phyloP scores from a whole-genome alignment of 2,888 invertebrate species.

The Ennomos erosarius region DNA sequence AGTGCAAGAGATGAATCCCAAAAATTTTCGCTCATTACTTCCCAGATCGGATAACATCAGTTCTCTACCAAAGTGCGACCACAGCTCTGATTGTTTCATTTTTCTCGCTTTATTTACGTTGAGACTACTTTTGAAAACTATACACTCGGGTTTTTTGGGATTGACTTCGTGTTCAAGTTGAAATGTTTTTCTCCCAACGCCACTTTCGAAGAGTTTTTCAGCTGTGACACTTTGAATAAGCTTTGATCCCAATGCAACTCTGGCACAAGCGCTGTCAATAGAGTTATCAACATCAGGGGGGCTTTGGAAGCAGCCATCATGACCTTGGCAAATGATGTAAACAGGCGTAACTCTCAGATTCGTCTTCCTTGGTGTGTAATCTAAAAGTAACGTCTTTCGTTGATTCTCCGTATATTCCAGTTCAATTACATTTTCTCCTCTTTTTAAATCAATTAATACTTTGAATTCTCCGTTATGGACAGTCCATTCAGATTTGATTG shows the following conservation, averaged over 20 bases:
- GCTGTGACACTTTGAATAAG: slow-evolving; percentile 94
- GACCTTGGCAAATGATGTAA: slow-evolving; percentile 92
- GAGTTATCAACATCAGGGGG: slow-evolving; percentile 87
- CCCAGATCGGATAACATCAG: slow-evolving; percentile 89
- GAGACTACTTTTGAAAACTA: slow-evolving; percentile 90
- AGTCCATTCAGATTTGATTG: slow-evolving; percentile 84
- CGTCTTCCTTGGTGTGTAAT: slow-evolving; percentile 85
- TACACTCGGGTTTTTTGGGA: slow-evolving; percentile 86
- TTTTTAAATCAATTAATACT: slow-evolving; percentile 86
- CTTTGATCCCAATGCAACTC: slow-evolving; percentile 91
- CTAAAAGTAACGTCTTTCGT: slow-evolving; percentile 75
- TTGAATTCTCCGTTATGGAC: slow-evolving; percentile 89
- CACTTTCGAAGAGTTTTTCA: slow-evolving; percentile 93
- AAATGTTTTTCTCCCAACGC: slow-evolving; percentile 92
- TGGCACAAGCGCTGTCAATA: slow-evolving; percentile 89
- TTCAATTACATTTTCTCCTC: slow-evolving; percentile 87
- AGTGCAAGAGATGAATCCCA: slow-evolving; percentile 96
- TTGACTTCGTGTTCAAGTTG: slow-evolving; percentile 88
- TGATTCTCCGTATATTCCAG: slow-evolving; percentile 83
- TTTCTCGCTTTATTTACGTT: slow-evolving; percentile 88
- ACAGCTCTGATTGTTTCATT: slow-evolving; percentile 92
- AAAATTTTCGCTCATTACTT: slow-evolving; percentile 91
- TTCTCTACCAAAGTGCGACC: slow-evolving; percentile 94
- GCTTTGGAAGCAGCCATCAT: slow-evolving; percentile 92
- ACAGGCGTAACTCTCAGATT: slow-evolving; percentile 90